A percentile compares a stretch with the other conserved stretches of the same genome.
Conservation (phyloP, 2,797 vertebrate species). For the Sebastes taczanowskii region DNA sequence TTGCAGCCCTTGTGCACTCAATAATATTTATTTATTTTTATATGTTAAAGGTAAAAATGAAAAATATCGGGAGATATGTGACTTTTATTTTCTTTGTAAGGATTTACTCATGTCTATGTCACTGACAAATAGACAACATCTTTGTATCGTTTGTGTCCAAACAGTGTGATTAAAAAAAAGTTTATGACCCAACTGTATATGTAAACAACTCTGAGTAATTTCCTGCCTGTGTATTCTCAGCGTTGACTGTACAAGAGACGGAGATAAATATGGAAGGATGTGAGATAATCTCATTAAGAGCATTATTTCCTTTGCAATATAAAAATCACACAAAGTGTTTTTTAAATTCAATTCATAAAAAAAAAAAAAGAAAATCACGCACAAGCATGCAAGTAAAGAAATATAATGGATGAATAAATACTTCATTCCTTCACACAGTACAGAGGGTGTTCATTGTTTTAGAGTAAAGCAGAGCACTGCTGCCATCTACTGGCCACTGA, state of each 20-base stretch:
- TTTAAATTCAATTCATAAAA: conserved; percentile 14
- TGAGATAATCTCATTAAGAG: conserved; percentile 36
- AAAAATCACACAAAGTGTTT: conserved; percentile 6
- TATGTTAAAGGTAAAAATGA: not conserved
- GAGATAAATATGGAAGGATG: conserved; percentile 38
- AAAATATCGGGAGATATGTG: not conserved
- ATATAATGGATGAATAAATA: not conserved
- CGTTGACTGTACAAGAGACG: not conserved
- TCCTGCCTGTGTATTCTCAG: conserved; percentile 37
- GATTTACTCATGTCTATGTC: too few relatives aligned
- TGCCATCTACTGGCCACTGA: conserved; percentile 77
- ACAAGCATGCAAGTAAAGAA: not conserved
- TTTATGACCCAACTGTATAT: not conserved
- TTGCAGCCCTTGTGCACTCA: not conserved
- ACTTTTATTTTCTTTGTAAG: not conserved
- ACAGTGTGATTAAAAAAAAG: not conserved
- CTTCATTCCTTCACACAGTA: conserved; percentile 47
- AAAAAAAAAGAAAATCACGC: not conserved
- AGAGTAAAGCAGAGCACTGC: conserved; percentile 56
- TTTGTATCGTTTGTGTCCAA: not conserved
- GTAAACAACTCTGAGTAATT: conserved; percentile 37
- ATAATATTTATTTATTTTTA: not conserved
- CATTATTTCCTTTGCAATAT: conserved; percentile 45
- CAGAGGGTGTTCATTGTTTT: not conserved
- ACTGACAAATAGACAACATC: not conserved